Percentiles rank a stretch among this genome's conserved stretches.
These are phyloP conservation scores for Ceyx margarethae DNA, from an alignment of 2,113 vertebrate genomes.

Conservation along the genomic window DNA sequence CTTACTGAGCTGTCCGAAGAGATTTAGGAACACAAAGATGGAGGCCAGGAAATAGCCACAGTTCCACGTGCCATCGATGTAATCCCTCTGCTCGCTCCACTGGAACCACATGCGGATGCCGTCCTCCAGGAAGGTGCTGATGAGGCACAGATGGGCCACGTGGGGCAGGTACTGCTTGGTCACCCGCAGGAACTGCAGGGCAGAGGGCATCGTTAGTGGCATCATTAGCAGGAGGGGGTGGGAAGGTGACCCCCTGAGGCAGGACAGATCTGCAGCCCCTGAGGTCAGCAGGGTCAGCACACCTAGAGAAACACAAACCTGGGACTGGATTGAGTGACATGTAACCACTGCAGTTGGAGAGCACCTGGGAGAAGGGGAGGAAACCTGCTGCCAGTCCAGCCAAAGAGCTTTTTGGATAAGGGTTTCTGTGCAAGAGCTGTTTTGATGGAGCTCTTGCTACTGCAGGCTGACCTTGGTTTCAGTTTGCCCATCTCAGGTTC, in stretches of 20 bases:
- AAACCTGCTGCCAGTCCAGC: not conserved
- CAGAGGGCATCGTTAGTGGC: not conserved
- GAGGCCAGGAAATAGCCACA: slow-evolving; percentile 94
- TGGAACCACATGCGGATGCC: slow-evolving; percentile 99
- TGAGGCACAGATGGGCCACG: slow-evolving; percentile 92
- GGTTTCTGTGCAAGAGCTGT: not conserved
- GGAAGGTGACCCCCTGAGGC: not conserved
- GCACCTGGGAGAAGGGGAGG: not conserved
- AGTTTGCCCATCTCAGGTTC: slow-evolving; percentile 34
- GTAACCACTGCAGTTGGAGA: not conserved
- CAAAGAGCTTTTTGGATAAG: not conserved
- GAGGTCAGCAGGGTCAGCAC: not conserved
- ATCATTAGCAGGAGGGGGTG: not conserved
- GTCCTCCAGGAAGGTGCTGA: slow-evolving; percentile 98
- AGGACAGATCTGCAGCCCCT: not conserved
- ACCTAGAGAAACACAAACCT: not conserved
- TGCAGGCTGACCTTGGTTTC: slow-evolving; percentile 22
- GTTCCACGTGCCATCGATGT: slow-evolving; percentile 93
- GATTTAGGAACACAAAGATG: slow-evolving; percentile 91
- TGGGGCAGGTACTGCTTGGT: slow-evolving; percentile 98
- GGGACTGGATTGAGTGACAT: not conserved
- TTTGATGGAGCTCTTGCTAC: not conserved
- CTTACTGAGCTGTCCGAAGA: slow-evolving; percentile 94
- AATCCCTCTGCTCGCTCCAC: slow-evolving; percentile 96
- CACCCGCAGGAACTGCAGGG: slow-evolving; percentile 88